These are phyloP conservation scores for Dione juno DNA, from an alignment of 2,888 invertebrate species.

Conservation along the genomic window DNA sequence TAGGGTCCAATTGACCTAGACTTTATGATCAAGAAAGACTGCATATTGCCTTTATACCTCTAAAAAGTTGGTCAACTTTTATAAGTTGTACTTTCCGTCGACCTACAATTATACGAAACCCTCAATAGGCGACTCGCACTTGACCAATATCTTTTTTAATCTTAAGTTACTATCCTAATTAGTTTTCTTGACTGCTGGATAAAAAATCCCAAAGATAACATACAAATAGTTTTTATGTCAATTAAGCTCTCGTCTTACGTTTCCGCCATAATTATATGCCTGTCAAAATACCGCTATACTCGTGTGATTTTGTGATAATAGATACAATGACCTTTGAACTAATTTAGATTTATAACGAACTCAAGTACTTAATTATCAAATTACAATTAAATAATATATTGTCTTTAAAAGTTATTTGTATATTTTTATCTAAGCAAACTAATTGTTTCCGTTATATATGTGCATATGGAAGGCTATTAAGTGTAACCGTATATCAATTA, in stretches of 20 bases:
- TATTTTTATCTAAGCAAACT: not conserved
- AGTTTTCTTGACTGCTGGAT: slow-evolving; percentile 5
- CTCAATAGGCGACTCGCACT: no score
- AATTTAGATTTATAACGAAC: slow-evolving; percentile 23
- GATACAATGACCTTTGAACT: slow-evolving; percentile 19
- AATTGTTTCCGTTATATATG: slow-evolving; percentile 4
- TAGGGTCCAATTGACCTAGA: no score
- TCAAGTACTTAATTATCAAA: not conserved
- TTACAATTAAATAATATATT: slow-evolving; percentile 1
- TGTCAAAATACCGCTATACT: slow-evolving; percentile 26
- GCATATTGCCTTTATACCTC: no score
- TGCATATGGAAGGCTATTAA: slow-evolving; percentile 11
- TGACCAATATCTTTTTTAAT: not conserved
- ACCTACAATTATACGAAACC: no score
- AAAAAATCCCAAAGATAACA: slow-evolving; percentile 6
- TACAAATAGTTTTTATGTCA: slow-evolving; percentile 11
- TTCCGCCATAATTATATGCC: slow-evolving; percentile 16
- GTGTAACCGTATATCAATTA: not conserved
- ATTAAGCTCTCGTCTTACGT: slow-evolving; percentile 11
- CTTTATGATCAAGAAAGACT: no score
- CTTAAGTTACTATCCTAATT: not conserved
- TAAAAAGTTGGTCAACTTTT: no score
- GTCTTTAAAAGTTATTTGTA: not conserved
- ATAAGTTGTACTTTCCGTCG: no score
- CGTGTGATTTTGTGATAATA: slow-evolving; percentile 24